Conservation (phyloP, 2,888 invertebrate genomes). For the Mythimna ferrago region DNA sequence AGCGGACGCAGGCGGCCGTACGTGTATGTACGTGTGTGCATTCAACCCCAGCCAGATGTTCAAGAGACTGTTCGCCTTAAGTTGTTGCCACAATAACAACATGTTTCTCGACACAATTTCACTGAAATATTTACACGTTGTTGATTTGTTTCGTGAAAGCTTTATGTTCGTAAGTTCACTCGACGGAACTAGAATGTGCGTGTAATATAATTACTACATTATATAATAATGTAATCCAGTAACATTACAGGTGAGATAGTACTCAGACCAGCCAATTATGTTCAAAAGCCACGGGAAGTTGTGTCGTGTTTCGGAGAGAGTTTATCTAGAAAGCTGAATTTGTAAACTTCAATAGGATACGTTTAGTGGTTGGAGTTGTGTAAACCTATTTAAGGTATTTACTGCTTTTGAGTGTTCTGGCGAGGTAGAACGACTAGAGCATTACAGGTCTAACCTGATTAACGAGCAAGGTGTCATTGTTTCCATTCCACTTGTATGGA, state of each 20-base stretch:
- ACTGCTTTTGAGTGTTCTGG: not conserved
- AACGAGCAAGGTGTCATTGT: too few relatives aligned
- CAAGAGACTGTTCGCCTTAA: too few relatives aligned
- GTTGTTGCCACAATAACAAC: conserved; percentile 6
- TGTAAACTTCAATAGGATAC: not conserved
- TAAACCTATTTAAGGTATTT: not conserved
- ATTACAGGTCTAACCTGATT: too few relatives aligned
- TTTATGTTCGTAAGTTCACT: not conserved
- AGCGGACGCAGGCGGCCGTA: too few relatives aligned
- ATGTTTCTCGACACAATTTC: conserved; percentile 4
- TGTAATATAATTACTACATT: not conserved
- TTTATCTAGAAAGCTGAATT: conserved; percentile 17
- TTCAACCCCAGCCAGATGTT: too few relatives aligned
- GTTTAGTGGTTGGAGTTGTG: too few relatives aligned
- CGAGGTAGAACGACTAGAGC: too few relatives aligned
- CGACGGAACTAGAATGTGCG: not conserved
- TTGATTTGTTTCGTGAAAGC: conserved; percentile 22
- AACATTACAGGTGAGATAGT: conserved; percentile 1
- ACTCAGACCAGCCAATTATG: conserved; percentile 2
- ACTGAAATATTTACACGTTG: conserved; percentile 35
- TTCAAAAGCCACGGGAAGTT: conserved; percentile 8
- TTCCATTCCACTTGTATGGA: too few relatives aligned
- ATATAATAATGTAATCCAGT: not conserved
- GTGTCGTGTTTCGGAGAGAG: conserved; percentile 9
- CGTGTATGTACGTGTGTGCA: too few relatives aligned